phyloP scores from a whole-genome alignment of 2,113 vertebrate species.

The Sclerurus mexicanus region DNA sequence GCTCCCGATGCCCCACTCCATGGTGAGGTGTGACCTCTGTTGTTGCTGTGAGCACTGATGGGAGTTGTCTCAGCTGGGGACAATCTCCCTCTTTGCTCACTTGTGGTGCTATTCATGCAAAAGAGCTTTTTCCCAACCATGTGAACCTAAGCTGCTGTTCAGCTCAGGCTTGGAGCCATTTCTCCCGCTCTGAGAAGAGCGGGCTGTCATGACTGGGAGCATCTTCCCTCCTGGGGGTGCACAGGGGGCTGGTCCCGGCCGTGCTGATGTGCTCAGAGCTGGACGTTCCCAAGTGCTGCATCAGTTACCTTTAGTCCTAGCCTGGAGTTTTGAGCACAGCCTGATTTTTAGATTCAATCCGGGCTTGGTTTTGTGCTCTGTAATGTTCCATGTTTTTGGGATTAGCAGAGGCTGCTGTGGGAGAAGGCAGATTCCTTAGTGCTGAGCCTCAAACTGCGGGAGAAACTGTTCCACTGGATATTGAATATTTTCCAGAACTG shows the following conservation, averaged over 20 bases:
- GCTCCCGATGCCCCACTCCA: fast-evolving
- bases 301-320: background rate
- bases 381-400: fast-evolving
- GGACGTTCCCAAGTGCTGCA: background rate
- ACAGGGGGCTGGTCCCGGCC: fast-evolving
- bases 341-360: background rate
- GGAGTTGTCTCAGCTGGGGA: no score
- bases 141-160: background rate
- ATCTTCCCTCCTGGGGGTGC: fast-evolving
- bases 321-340: background rate
- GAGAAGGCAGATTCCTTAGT: background rate
- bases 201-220: background rate
- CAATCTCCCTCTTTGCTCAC: fast-evolving
- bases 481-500: background rate
- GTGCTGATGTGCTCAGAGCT: background rate
- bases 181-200: fast-evolving
- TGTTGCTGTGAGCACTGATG: fast-evolving
- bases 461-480: fast-evolving
- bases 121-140: background rate
- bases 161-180: fast-evolving
- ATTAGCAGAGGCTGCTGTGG: background rate
- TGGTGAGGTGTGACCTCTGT: background rate
- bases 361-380: background rate
- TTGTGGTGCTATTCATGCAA: fast-evolving
- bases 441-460: background rate